Base-by-base conservation (phyloP, 2,888 invertebrate species). In the Cephus spinipes region DNA sequence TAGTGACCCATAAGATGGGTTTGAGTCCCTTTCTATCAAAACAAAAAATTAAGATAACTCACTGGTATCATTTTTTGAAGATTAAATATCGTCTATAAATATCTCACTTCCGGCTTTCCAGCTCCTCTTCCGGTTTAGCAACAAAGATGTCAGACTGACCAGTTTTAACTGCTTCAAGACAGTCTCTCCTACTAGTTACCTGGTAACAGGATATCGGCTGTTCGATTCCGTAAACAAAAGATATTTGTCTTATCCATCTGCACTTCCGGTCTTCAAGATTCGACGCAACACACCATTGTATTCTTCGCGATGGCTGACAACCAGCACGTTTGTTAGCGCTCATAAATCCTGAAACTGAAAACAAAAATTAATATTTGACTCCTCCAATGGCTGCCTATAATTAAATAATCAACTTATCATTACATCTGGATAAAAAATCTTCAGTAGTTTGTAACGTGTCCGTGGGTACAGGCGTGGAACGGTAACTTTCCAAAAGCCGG, bases 161-260 rank as follows among this genome's bases (percentile, higher is more conserved):
- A 0, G 92, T 89, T 11, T 92, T 89, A 0, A 97, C 93, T 1
- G 95, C 94, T 35, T 93, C 91, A 93, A 98, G 93, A 86, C 98
- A 98, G 23, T 94, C 94, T 11, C 93, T 93, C 4, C 93, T 90
- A 82, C 92, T 93, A 4, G 92, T 91, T 1, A 95, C 94, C 82
- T 94, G 92, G 11, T 95, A 92, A 88, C 98, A 98, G 82, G 96
- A 95, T 31, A 98, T 92, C 23, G 95, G 95, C 0, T 98, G 98
- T 81, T 95, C 93, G 0, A 97, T 92, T 1, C 97, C 96, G 85
- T 96, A 95, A 4, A 96, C 95, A 0, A 94, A 93, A 0, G 95
- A 94, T 0, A 96, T 96, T 83, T 96, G 95, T 79, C 95, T 94
- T 86, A 97, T 89, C 94, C 96, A 96, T 1, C 95, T 93, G 89